Conservation (phyloP, 1,140 invertebrate genomes). For the Neodiprion fabricii region DNA sequence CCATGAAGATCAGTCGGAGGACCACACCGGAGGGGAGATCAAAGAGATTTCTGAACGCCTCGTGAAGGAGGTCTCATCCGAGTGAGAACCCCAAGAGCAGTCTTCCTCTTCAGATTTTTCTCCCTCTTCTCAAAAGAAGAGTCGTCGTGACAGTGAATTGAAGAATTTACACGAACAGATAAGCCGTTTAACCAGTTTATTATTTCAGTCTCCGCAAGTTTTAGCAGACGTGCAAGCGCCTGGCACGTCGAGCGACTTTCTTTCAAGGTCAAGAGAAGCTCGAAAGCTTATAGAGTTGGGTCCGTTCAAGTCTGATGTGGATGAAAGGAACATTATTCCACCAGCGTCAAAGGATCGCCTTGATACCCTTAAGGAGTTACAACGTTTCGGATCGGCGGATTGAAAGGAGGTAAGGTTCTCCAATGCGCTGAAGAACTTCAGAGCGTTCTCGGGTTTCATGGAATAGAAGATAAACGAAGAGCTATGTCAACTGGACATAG, state of each 20-base stretch:
- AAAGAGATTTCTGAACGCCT: too few species aligned
- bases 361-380: not conserved
- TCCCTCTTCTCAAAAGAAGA: not conserved
- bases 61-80: too few species aligned
- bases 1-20: too few species aligned
- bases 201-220: conserved; percentile 7
- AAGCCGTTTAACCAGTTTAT: not conserved
- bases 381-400: conserved; percentile 7
- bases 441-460: conserved; percentile 30
- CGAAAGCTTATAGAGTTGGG: too few species aligned
- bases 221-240: not conserved
- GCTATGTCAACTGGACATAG: conserved; percentile 28
- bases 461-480: conserved; percentile 36
- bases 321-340: conserved; percentile 11
- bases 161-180: conserved; percentile 6
- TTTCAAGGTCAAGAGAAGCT: not conserved
- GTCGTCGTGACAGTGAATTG: not conserved
- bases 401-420: conserved; percentile 25
- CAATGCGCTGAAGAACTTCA: conserved; percentile 25
- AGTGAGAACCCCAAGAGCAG: not conserved
- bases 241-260: conserved; percentile 11
- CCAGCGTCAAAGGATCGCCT: conserved; percentile 1
- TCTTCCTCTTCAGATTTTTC: conserved; percentile 1
- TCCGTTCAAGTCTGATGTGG: not conserved
- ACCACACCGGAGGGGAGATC: too few species aligned